Evolutionary conservation across 64 coral and sea anemone species (phyloP).

Genomic region (Dendrophyllia cribrosa): DNA sequence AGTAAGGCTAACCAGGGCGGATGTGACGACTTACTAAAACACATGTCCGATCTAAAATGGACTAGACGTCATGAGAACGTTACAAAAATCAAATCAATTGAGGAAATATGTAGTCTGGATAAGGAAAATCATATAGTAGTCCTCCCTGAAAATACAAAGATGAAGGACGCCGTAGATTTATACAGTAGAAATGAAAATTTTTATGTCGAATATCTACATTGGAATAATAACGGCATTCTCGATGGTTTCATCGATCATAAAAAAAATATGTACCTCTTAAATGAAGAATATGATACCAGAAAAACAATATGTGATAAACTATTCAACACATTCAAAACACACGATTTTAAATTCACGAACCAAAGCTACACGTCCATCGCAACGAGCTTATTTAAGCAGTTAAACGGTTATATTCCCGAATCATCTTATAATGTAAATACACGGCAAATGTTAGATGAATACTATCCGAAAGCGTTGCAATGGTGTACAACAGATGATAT

Average conservation of each 20-base stretch:
- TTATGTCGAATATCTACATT: neutral
- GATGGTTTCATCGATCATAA: conserved; percentile 49
- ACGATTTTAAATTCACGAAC: conserved; percentile 63
- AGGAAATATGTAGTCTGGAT: neutral
- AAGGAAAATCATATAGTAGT: neutral
- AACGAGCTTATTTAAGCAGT: conserved; percentile 30
- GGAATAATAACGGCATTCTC: conserved; percentile 21
- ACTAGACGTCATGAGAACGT: conserved; percentile 5
- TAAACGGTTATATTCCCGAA: conserved; percentile 40
- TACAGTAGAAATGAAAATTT: neutral
- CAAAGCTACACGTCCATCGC: conserved; percentile 15
- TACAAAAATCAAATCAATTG: neutral
- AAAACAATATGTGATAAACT: conserved; percentile 45
- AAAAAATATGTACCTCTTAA: conserved; percentile 27
- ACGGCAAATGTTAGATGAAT: neutral
- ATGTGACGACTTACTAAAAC: neutral
- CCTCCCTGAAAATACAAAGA: neutral
- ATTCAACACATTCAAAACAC: conserved; percentile 45
- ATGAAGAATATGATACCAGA: conserved; percentile 55
- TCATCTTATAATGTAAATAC: conserved; percentile 6
- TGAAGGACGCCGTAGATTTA: neutral
- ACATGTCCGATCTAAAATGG: conserved; percentile 43
- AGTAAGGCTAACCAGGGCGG: conserved; percentile 24
- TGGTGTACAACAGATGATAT: neutral
- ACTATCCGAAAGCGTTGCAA: neutral